Base-by-base conservation (phyloP, 2,113 vertebrate genomes). In the Indicator maculatus region DNA sequence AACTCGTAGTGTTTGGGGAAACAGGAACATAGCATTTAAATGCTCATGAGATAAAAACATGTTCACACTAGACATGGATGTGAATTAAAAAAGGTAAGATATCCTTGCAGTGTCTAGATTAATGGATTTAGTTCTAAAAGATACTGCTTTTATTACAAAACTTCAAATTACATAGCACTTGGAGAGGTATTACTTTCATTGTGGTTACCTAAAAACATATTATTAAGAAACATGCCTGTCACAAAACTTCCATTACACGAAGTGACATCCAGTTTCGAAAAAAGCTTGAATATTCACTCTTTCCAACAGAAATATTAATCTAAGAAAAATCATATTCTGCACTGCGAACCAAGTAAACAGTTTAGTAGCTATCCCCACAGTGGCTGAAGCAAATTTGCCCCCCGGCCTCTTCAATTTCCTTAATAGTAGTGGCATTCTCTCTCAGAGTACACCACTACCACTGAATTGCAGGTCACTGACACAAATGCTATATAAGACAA, bases 181-280 rank as follows among this genome's bases (percentile, higher is more conserved):
- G 20, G 28, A 95, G 26, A 90, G 6, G 20, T 63, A 88, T 83
- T 39, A 7, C 41, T 93, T 92, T 92, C 56, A 65, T 53, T 88
- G 65, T 36, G 53, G 92, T 65, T 93, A 86, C 61, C 81, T 82
- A 81, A 81, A 93, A 92, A 66, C 75, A 91, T 45, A 17, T 75
- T 92, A 93, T 94, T 93, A 94, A 67, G 80, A 78, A 94, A 88
- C n/a, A 44, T 3, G 10, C 36, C 58, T 91, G 18, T 67, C 72
- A 91, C 30, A 55, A 36, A 91, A 91, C n/a, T 77, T 81, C 53
- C 81, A 50, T 80, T 91, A 85, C 45, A 67, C 31, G 30, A 90
- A 95, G 64, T 67, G 65, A 84, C 70, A 95, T 52, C 47, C 0
- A 0, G 64, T 83, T 88, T 72, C 11, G 11, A 73, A 84, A 38